Percentiles rank a stretch among this genome's conserved stretches.
These are phyloP conservation scores for Forficula auricularia DNA, from an alignment of 1,140 invertebrate species.

Conservation along the genomic window DNA sequence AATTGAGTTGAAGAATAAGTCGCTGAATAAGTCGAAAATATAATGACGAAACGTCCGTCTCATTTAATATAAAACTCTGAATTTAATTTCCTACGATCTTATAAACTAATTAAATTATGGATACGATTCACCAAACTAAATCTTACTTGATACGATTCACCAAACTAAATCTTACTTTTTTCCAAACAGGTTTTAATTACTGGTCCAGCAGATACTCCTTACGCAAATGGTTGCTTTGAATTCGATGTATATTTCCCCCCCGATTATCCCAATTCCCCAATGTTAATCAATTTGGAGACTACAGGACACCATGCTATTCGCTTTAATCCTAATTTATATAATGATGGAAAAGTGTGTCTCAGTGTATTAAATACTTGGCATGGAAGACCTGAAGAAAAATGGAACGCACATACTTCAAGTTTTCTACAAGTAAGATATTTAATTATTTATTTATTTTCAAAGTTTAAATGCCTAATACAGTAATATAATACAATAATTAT, in stretches of 20 bases:
- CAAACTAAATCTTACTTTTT: too few relatives aligned
- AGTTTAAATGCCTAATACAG: neutral
- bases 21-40: too few relatives aligned
- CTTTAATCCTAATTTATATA: slow-evolving; percentile 95
- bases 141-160: too few relatives aligned
- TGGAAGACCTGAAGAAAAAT: slow-evolving; percentile 93
- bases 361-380: slow-evolving; percentile 96
- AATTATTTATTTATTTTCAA: neutral
- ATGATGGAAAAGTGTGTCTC: slow-evolving; percentile 92
- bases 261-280: slow-evolving; percentile 59
- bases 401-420: slow-evolving; percentile 92
- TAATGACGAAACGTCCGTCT: too few relatives aligned
- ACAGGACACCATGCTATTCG: slow-evolving; percentile 83
- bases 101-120: too few relatives aligned
- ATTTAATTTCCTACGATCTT: too few relatives aligned
- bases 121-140: too few relatives aligned
- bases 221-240: slow-evolving; percentile 76
- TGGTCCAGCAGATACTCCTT: slow-evolving; percentile 73
- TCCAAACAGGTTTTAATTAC: slow-evolving; percentile 86
- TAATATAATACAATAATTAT: neutral
- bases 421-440: slow-evolving; percentile 59
- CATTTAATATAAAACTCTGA: too few relatives aligned
- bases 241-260: slow-evolving; percentile 83
- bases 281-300: slow-evolving; percentile 84
- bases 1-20: too few relatives aligned